These are phyloP conservation scores for Triplophysa tibetana DNA, from an alignment of 2,113 vertebrate species.

Conservation along the genomic window DNA sequence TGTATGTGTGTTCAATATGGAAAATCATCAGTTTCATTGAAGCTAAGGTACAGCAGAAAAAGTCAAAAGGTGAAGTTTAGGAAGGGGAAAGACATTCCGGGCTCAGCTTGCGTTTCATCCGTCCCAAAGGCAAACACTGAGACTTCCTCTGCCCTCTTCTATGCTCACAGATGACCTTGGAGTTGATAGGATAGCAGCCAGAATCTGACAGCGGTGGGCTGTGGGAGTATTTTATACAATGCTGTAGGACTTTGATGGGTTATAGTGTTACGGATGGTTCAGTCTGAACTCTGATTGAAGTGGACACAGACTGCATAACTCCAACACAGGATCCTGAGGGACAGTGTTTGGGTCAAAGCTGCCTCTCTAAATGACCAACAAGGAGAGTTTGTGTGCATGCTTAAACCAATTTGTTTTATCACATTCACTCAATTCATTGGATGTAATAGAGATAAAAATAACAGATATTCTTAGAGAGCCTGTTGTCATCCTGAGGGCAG, in stretches of 20 bases:
- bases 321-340: slow-evolving; percentile 15
- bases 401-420: background rate
- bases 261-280: slow-evolving; percentile 31
- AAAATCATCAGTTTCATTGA: background rate
- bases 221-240: slow-evolving; percentile 18
- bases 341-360: background rate
- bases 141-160: slow-evolving; percentile 33
- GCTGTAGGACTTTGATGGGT: slow-evolving; percentile 19
- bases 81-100: slow-evolving; percentile 22
- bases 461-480: background rate
- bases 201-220: slow-evolving; percentile 7
- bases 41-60: slow-evolving; percentile 13
- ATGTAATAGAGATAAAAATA: slow-evolving; percentile 10
- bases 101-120: slow-evolving; percentile 31
- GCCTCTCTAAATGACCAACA: background rate
- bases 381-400: background rate
- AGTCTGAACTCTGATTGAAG: slow-evolving; percentile 22
- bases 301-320: slow-evolving; percentile 1
- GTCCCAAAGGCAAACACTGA: slow-evolving; percentile 8
- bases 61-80: slow-evolving; percentile 21
- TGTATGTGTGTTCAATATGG: background rate
- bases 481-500: background rate
- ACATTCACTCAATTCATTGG: background rate
- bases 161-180: slow-evolving; percentile 35
- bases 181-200: slow-evolving; percentile 35